phyloP scores from a whole-genome alignment of 2,888 invertebrate genomes.

The Sinopyrophorus schimmeli region DNA sequence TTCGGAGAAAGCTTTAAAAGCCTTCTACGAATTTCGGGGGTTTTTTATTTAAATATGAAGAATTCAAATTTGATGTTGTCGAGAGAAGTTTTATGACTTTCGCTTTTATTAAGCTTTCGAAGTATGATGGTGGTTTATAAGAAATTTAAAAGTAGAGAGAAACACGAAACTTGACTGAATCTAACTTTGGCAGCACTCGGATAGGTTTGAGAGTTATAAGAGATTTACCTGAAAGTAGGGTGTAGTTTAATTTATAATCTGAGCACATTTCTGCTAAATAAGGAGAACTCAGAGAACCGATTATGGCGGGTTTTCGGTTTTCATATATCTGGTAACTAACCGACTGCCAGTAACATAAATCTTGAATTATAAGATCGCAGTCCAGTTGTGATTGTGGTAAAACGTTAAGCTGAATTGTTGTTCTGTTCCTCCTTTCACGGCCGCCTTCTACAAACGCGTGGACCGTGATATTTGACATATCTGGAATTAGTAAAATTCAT shows the following conservation, averaged over 20 bases:
- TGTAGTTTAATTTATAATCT: conserved; percentile 57
- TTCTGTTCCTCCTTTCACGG: conserved; percentile 33
- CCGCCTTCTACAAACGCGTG: conserved; percentile 42
- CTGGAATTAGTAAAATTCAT: conserved; percentile 34
- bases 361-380: conserved; percentile 46
- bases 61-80: too few relatives aligned
- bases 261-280: conserved; percentile 56
- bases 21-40: background rate
- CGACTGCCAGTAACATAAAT: conserved; percentile 50
- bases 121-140: too few relatives aligned
- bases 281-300: conserved; percentile 47
- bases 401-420: conserved; percentile 41
- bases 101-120: too few relatives aligned
- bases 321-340: conserved; percentile 46
- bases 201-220: too few relatives aligned
- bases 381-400: conserved; percentile 38
- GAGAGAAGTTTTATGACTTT: too few relatives aligned
- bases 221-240: conserved; percentile 55
- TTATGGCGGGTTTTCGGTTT: conserved; percentile 38
- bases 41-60: conserved; percentile 1
- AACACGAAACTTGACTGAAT: too few relatives aligned
- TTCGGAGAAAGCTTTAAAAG: background rate
- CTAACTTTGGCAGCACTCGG: too few relatives aligned
- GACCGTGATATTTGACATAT: conserved; percentile 34
- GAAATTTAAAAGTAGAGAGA: too few relatives aligned